Base-by-base conservation (phyloP, 2,888 invertebrate genomes). In the Eurytoma californica region DNA sequence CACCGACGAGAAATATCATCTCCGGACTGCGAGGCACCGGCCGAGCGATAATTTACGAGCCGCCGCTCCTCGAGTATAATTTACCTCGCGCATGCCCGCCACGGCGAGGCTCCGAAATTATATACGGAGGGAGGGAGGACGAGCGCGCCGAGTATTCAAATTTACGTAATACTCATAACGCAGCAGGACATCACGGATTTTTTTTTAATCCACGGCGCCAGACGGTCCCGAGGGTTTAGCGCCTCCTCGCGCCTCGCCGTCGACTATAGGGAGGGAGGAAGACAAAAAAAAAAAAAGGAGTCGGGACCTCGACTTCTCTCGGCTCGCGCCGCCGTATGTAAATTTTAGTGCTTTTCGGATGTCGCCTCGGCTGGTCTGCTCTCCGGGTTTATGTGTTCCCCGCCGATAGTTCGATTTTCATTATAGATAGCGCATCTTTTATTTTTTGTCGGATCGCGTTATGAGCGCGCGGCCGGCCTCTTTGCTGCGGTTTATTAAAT, bases 121-220 rank as follows among this genome's bases (percentile, higher is more conserved):
- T 69, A 69, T 49, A 63, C 18, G 47, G 72, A 49, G 30, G 24
- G 30, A 49, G 51, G 51, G 18, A 14, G 51, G 51, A 57, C 61
- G 61, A 69, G 58, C 63, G 47, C 69, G 63, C 18, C 68, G 65
- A 63, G 72, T 76, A 72, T 76, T 80, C 79, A 76, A 72, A 80
- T 80, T 80, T 76, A 76, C 72, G 67, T 80, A 80, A 76, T 69
- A 24, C 65, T 80, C 67, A 76, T 63, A 75, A 72, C 80, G 58
- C 80, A 80, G 80, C 80, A 57, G 80, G 80, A 67, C 66, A 75
- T 75, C 66, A 72, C 73, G 68, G 67, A 73, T 78, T 68, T 53
- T 72, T 78, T 53, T 72, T 78, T 60, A 61, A 72, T 72, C 4
- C 18, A n/a, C 60, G 18, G 20, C 47, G 55, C n/a, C n/a, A n/a